Base-by-base conservation (phyloP, 1,140 invertebrate species). In the Streblospio benedicti region DNA sequence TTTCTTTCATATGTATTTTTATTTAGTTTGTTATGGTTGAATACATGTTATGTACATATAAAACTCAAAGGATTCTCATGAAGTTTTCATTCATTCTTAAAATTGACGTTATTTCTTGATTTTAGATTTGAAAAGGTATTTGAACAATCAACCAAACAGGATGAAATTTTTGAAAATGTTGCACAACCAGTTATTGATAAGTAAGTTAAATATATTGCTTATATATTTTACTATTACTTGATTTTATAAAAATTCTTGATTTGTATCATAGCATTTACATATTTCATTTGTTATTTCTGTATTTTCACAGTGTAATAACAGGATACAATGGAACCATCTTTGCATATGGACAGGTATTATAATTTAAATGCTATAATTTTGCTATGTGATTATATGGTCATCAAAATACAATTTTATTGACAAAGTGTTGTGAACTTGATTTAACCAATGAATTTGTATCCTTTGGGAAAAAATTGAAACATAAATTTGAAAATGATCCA, bases 311-410 rank as follows among this genome's bases (percentile, higher is more conserved):
- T 71, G 75, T 74, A 23, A 51, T 78, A 23, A 53, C 70, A 59
- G 76, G 76, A 5, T 78, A 77, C 64, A 79, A 78, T 76, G 76
- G 76, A 27, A 79, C 77, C 27, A 75, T 79, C 44, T 79, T 78
- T 72, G 76, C 76, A 9, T 79, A 78, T 74, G 77, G 77, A 47
- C 77, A 77, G 70, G 75, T 76, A 66, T n/a, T n/a, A n/a, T n/a
- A n/a, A n/a, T n/a, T n/a, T n/a, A n/a, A n/a, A n/a, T n/a, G n/a
- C n/a, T n/a, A n/a, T n/a, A n/a, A n/a, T n/a, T n/a, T n/a, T n/a
- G n/a, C n/a, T n/a, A n/a, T n/a, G n/a, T n/a, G 60, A 27, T n/a
- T 27, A 16, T 33, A 27, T 59, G 16, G 16, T 54, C 45, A 20
- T 59, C 12, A n/a, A 49, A 45, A 0, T 25, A 33, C 0, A 32